Conservation (phyloP, 2,888 invertebrate species). For the Salpingus planirostris region DNA sequence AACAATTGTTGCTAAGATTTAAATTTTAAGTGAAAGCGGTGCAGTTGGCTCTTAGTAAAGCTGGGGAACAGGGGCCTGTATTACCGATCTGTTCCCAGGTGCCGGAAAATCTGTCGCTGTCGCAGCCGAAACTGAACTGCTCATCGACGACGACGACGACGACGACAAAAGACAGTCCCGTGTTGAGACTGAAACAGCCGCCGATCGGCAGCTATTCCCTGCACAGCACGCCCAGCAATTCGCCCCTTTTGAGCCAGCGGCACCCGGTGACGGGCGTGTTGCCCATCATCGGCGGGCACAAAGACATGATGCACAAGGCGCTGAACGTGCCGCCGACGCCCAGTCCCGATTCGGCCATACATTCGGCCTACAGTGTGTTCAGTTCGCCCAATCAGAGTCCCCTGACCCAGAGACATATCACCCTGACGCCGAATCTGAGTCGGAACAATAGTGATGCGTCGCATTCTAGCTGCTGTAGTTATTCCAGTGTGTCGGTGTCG, state of each 20-base stretch:
- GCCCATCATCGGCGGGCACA: constrained; percentile 32
- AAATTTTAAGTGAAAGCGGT: no score
- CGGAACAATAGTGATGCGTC: constrained; percentile 88
- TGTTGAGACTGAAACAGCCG: constrained; percentile 42
- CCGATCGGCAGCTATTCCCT: constrained; percentile 52
- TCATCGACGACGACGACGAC: constrained; percentile 18
- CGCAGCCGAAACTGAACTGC: constrained; percentile 27
- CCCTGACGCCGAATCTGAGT: constrained; percentile 73
- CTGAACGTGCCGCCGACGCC: constrained; percentile 64
- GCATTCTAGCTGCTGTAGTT: constrained; percentile 81
- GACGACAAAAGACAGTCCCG: constrained; percentile 42
- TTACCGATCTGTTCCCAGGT: no score
- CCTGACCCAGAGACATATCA: constrained; percentile 71
- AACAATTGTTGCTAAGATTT: no score
- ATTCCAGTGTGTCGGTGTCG: constrained; percentile 56
- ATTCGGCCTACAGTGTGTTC: constrained; percentile 76
- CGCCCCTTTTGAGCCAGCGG: constrained; percentile 58
- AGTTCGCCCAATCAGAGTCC: constrained; percentile 83
- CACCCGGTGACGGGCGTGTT: constrained; percentile 35
- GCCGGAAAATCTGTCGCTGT: constrained; percentile 36
- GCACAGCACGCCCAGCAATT: constrained; percentile 57
- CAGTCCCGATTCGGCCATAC: constrained; percentile 82
- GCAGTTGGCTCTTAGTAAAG: no score
- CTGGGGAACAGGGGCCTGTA: no score
- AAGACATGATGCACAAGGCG: constrained; percentile 47